Base-by-base conservation (phyloP, 2,797 vertebrate species). In the Amblyopsis hoosieri region DNA sequence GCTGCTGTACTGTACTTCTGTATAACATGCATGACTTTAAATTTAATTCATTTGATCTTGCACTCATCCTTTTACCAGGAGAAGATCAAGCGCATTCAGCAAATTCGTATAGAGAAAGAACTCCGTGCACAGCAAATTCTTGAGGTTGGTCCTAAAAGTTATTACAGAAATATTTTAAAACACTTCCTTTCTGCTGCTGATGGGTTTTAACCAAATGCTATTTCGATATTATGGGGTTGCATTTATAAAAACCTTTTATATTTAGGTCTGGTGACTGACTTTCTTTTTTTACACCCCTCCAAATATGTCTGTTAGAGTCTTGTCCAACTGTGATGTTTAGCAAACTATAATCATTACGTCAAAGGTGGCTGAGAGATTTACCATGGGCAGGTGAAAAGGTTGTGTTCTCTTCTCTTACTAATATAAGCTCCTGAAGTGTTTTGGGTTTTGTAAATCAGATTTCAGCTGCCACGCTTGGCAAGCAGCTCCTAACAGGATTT, bases 31-130 rank as follows among this genome's bases (percentile, higher is more conserved):
- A 76, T 87, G 85, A 75, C 78, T 84, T 84, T 79, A 85, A 78
- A 85, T 79, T 86, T 83, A 80, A 89, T 85, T 87, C 71, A 89
- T 91, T 87, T 87, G 85, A 85, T 88, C 85, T 87, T 57, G 46
- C 77, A 77, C 83, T 76, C 82, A 83, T 88, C 76, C 85, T 81
- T 88, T 85, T 83, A 76, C 79, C 84, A 99, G 97, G 97, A 99
- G 87, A 98, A 97, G 92, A 96, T 98, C 82, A 96, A 95, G 84
- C 94, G 96, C 88, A 96, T 97, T 89, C 95, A 99, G 87, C 97
- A 97, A 90, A 94, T 97, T 81, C 94, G 96, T 82, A 93, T 96
- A 92, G 96, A 99, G 91, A 99, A 97, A 88, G 96, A 98, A 90
- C 92, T 96, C 85, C 91, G 96, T 85, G 95, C 97, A 70, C 96